Conservation (phyloP, 2,113 vertebrate genomes). For the Onychostruthus taczanowskii region DNA sequence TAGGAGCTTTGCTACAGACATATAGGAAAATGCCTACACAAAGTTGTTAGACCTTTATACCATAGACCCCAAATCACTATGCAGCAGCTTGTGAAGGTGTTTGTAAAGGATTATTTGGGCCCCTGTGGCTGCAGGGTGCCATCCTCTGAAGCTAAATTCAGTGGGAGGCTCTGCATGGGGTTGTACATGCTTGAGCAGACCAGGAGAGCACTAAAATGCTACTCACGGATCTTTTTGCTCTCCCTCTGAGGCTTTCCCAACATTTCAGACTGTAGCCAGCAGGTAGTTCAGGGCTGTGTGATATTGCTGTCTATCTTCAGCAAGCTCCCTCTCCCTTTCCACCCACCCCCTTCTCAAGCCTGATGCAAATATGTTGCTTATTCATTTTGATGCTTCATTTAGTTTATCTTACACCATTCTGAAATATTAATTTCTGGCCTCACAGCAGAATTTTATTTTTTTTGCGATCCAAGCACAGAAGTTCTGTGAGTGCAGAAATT, state of each 20-base stretch:
- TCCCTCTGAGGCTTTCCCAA: background rate
- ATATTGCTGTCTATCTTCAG: background rate
- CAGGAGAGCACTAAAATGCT: background rate
- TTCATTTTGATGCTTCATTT: background rate
- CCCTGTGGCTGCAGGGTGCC: background rate
- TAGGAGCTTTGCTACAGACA: accelerated
- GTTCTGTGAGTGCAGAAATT: background rate
- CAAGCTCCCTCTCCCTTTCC: background rate
- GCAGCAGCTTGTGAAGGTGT: background rate
- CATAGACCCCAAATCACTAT: background rate
- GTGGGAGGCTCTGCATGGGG: background rate
- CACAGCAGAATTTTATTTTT: accelerated
- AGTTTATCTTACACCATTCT: background rate
- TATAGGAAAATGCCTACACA: background rate
- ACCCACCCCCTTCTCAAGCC: background rate
- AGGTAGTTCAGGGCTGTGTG: background rate
- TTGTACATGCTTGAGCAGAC: background rate
- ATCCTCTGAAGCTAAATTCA: background rate
- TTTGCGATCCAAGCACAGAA: background rate
- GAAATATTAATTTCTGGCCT: background rate
- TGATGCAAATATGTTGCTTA: background rate
- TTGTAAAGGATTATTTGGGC: background rate
- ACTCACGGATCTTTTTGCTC: background rate
- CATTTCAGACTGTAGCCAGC: background rate
- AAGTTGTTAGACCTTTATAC: background rate